Evolutionary conservation across 2,888 invertebrate species (phyloP).

Genomic region (Venustoraphidia nigricollis): DNA sequence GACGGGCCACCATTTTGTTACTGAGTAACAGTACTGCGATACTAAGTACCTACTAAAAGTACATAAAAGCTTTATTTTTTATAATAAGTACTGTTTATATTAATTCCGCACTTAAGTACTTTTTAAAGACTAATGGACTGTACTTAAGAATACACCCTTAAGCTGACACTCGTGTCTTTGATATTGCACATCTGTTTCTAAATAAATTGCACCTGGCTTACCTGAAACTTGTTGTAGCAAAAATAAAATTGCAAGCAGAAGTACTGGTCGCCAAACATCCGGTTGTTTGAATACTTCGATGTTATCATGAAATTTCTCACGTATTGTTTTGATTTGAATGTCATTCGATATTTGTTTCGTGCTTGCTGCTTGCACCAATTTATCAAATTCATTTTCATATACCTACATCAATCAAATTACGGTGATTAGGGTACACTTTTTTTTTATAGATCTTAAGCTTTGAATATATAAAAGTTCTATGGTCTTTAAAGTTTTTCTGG

Average conservation of each 20-base stretch:
- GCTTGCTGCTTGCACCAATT: conserved; percentile 13
- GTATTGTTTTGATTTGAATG: background rate
- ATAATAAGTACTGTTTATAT: too few species aligned
- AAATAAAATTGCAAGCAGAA: conserved; percentile 30
- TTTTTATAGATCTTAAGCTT: too few species aligned
- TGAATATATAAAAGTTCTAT: too few species aligned
- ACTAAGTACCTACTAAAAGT: too few species aligned
- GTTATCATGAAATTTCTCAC: background rate
- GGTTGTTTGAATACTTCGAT: conserved; percentile 16
- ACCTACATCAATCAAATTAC: conserved; percentile 10
- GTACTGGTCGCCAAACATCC: conserved; percentile 33
- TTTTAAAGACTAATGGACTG: too few species aligned
- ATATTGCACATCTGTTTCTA: background rate
- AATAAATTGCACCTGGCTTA: background rate
- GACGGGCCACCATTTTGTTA: too few species aligned
- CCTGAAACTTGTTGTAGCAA: conserved; percentile 36
- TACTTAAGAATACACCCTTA: too few species aligned
- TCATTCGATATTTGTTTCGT: conserved; percentile 3
- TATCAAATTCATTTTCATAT: conserved; percentile 13
- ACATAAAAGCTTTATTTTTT: too few species aligned
- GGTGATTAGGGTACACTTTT: background rate
- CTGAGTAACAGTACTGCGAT: too few species aligned
- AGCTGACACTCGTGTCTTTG: background rate
- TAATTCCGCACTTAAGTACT: too few species aligned
- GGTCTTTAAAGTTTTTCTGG: too few species aligned